These are phyloP conservation scores for Drosophila kohkoa DNA, from an alignment of 1,140 invertebrate species.

Conservation along the genomic window DNA sequence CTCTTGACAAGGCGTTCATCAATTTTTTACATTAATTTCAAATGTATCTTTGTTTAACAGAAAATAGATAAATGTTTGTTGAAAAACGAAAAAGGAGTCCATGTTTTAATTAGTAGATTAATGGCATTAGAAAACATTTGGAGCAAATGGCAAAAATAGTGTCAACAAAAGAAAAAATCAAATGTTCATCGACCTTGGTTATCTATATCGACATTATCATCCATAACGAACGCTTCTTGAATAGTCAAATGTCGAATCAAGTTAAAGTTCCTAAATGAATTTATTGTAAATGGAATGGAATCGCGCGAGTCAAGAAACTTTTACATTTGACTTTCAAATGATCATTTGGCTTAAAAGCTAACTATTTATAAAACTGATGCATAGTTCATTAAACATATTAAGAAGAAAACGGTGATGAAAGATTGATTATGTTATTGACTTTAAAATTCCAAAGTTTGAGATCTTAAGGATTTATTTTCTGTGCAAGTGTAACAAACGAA, in stretches of 20 bases:
- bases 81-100: conserved; percentile 44
- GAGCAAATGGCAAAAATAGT: conserved; percentile 5
- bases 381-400: conserved; percentile 6
- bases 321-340: conserved; percentile 73
- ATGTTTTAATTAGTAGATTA: conserved; percentile 56
- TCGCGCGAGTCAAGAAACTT: conserved; percentile 49
- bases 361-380: conserved; percentile 47
- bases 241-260: conserved; percentile 46
- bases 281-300: conserved; percentile 26
- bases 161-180: conserved; percentile 5
- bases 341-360: conserved; percentile 45
- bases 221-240: conserved; percentile 55
- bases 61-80: conserved; percentile 24
- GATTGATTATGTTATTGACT: conserved; percentile 16
- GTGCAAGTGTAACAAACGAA: too few species aligned
- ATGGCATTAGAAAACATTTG: conserved; percentile 14
- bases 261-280: conserved; percentile 51
- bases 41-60: conserved; percentile 10
- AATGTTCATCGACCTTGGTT: conserved; percentile 40
- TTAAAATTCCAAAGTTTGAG: not conserved
- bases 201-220: conserved; percentile 59
- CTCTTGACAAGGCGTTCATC: too few species aligned
- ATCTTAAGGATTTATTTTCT: too few species aligned
- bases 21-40: not conserved
- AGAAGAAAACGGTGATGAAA: conserved; percentile 6